These are phyloP conservation scores for Tiliacea aurago DNA, from an alignment of 2,888 invertebrate genomes.

Conservation along the genomic window DNA sequence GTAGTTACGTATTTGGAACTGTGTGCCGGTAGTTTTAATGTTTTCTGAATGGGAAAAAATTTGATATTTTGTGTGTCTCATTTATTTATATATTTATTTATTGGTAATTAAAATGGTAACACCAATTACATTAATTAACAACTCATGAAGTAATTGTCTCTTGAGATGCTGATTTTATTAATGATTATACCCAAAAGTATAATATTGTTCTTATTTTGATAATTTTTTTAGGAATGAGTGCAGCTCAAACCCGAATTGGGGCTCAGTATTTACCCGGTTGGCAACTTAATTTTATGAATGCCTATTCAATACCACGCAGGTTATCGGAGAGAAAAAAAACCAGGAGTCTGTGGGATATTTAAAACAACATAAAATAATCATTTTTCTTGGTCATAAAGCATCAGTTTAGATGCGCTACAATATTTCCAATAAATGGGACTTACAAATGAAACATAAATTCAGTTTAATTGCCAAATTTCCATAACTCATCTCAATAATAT, in stretches of 20 bases:
- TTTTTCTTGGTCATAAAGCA: background rate
- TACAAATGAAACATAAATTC: slow-evolving; percentile 6
- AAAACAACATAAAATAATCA: background rate
- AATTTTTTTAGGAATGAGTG: background rate
- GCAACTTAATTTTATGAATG: background rate
- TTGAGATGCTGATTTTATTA: background rate
- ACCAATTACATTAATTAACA: too few species aligned
- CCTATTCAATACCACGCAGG: background rate
- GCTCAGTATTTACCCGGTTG: background rate
- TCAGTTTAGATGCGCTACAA: background rate
- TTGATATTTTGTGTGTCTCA: background rate
- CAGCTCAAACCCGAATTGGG: background rate
- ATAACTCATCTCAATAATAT: slow-evolving; percentile 10
- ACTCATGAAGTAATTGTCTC: too few species aligned
- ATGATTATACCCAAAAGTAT: background rate
- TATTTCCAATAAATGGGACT: background rate
- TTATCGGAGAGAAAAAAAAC: background rate
- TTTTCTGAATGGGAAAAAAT: background rate
- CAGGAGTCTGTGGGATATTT: background rate
- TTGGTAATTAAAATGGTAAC: too few species aligned
- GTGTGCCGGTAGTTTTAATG: background rate
- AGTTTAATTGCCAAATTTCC: background rate
- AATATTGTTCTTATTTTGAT: background rate
- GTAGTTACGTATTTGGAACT: slow-evolving; percentile 34
- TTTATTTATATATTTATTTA: too few species aligned